Base-by-base conservation (phyloP, 2,113 vertebrate species). In the Platichthys flesus region DNA sequence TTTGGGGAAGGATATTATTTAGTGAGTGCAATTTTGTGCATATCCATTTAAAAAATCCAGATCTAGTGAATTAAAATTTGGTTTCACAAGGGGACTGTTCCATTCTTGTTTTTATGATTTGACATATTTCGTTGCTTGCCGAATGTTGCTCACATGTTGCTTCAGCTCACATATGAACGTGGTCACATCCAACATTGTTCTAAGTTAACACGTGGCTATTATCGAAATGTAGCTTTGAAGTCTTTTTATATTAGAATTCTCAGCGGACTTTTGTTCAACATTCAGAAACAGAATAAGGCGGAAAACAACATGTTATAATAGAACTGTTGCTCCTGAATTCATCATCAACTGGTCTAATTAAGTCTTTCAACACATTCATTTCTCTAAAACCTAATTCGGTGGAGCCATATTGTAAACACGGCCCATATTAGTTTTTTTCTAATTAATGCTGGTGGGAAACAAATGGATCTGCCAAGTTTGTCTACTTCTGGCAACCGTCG, bases 351-450 rank as follows among this genome's bases (percentile, higher is more conserved):
- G 63, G 12, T 63, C 78, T 66, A 24, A 62, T 62, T 69, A 26
- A 58, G 58, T 60, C 51, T 62, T 55, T 14, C 20, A 54, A 20
- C 49, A 52, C 24, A 23, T 55, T 12, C 2, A 5, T 75, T 74
- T 40, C 71, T 31, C 0, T 28, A 21, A 71, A 66, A 66, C 35
- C n/a, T 71, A 40, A 71, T 78, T 68, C 54, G 69, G 1, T 24
- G 5, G 54, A 12, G 55, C 49, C 23, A 24, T 59, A 77, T 49
- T 65, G 35, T 75, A 78, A 78, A 73, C 74, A 66, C 13, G 23
- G 18, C 54, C 28, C 64, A 64, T 73, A 76, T 88, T 79, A 82
- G 51, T 84, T 76, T 73, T 73, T 79, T 70, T 70, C 75, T 54
- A 57, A 78, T 76, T 70, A 51, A 79, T 61, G 42, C 31, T 57